Base-by-base conservation (phyloP, 2,888 invertebrate genomes). In the Leptogaster cylindrica region DNA sequence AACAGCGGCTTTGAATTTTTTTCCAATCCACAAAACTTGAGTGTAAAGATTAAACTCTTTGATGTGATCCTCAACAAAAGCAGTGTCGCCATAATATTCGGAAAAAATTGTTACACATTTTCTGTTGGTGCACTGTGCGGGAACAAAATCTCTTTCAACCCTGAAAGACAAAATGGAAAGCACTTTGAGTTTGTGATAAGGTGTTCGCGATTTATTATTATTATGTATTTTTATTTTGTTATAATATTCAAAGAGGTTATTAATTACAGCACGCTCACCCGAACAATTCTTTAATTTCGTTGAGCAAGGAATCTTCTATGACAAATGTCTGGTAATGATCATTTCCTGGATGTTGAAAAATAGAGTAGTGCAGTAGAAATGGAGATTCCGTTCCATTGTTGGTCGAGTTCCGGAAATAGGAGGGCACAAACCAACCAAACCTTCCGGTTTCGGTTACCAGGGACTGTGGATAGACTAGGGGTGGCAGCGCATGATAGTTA, bases 11-110 rank as follows among this genome's bases (percentile, higher is more conserved):
- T 77, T 78, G 48, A 91, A 80, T 70, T 86, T 80, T 0, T 82
- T 76, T 1, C 89, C 91, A 10, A 92, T 78, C 89, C 90, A 92
- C 3, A 86, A 81, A 0, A 92, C 86, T 74, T 86, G 87, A 0
- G 90, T 86, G 70, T 83, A 84, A 10, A 90, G 79, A 28, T 84
- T 79, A 61, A 87, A 80, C 65, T 84, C 81, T 8, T 83, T 77
- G 39, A 92, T 87, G 73, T 90, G 88, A 0, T 84, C 75, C 48
- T 82, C 81, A 2, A 89, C 82, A 72, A 87, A 87, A 3, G 76
- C 75, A 0, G 86, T 85, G 4, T 83, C 81, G 7, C 82, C 80
- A 36, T 80, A 81, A 66, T 82, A 75, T 14, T 84, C 82, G 1
- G 86, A 82, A 3, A 87, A 71, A 8, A 87, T 74, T 1, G 84